A percentile compares a stretch with the other conserved stretches of the same genome.
These are phyloP conservation scores for Brachionus manjavacas DNA, from an alignment of 1,140 invertebrate genomes.

Conservation along the genomic window DNA sequence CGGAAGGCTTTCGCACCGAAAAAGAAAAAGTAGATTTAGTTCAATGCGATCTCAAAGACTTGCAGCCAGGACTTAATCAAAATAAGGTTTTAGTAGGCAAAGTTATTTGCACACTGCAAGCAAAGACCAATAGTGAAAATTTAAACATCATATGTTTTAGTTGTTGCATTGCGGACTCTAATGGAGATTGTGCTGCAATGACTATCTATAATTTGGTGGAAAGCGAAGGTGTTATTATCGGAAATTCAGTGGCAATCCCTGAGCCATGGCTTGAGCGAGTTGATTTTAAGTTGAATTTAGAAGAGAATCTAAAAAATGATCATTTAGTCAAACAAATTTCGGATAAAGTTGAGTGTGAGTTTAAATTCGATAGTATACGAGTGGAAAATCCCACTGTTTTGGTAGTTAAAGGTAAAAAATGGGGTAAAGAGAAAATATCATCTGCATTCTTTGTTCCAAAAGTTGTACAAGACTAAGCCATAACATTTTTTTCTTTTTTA, in stretches of 20 bases:
- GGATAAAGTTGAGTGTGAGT: constrained; percentile 60
- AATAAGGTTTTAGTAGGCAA: constrained; percentile 70
- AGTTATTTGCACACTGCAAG: constrained; percentile 73
- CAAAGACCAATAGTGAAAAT: constrained; percentile 65
- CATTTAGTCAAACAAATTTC: constrained; percentile 66
- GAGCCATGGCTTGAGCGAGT: constrained; percentile 68
- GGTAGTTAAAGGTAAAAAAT: constrained; percentile 70
- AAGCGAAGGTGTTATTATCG: constrained; percentile 74
- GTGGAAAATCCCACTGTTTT: constrained; percentile 71
- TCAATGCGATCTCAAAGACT: constrained; percentile 57
- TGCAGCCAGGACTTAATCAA: constrained; percentile 63
- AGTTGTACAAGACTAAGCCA: constrained; percentile 24
- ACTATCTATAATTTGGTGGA: constrained; percentile 76
- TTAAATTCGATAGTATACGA: constrained; percentile 65
- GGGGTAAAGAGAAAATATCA: constrained; percentile 67
- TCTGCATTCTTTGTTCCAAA: constrained; percentile 47
- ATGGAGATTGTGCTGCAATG: constrained; percentile 67
- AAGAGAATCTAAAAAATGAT: constrained; percentile 66
- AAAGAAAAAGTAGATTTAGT: constrained; percentile 61
- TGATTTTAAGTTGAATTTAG: constrained; percentile 66
- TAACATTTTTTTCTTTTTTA: neutral
- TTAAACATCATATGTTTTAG: constrained; percentile 66
- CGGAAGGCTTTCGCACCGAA: constrained; percentile 61
- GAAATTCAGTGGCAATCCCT: constrained; percentile 73
- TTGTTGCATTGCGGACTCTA: constrained; percentile 72